These are phyloP conservation scores for Callinectes sapidus DNA, from an alignment of 2,888 invertebrate genomes.

Conservation along the genomic window DNA sequence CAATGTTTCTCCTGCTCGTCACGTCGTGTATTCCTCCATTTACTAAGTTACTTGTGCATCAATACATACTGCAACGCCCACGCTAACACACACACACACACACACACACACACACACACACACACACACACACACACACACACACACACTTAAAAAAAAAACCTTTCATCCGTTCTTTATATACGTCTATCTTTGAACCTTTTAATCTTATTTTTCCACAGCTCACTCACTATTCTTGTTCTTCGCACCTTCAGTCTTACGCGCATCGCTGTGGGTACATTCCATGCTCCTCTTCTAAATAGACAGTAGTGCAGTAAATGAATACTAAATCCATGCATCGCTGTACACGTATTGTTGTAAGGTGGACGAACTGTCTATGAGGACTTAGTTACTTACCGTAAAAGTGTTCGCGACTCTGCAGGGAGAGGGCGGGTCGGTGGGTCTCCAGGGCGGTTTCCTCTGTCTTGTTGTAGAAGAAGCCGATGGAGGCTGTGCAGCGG, in stretches of 20 bases:
- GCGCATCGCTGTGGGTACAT: neutral
- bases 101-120: neutral
- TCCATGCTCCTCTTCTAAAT: no score
- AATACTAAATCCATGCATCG: neutral
- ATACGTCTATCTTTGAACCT: neutral
- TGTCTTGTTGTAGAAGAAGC: conserved; percentile 57
- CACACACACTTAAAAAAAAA: neutral
- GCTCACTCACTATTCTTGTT: neutral
- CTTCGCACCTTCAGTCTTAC: neutral
- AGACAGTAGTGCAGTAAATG: neutral
- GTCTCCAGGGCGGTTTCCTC: conserved; percentile 50
- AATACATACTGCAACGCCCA: neutral
- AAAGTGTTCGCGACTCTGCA: conserved; percentile 66
- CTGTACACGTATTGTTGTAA: neutral
- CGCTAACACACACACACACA: neutral
- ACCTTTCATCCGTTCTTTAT: neutral
- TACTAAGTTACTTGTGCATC: neutral
- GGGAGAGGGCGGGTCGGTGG: conserved; percentile 66
- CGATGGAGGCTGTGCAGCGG: conserved; percentile 69
- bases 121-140: neutral
- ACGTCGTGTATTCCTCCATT: neutral
- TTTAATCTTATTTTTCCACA: neutral
- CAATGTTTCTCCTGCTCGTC: neutral
- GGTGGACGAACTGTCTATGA: neutral
- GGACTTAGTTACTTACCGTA: conserved; percentile 58